Base-by-base conservation (phyloP, 2,797 vertebrate genomes). In the Anabacerthia variegaticeps region DNA sequence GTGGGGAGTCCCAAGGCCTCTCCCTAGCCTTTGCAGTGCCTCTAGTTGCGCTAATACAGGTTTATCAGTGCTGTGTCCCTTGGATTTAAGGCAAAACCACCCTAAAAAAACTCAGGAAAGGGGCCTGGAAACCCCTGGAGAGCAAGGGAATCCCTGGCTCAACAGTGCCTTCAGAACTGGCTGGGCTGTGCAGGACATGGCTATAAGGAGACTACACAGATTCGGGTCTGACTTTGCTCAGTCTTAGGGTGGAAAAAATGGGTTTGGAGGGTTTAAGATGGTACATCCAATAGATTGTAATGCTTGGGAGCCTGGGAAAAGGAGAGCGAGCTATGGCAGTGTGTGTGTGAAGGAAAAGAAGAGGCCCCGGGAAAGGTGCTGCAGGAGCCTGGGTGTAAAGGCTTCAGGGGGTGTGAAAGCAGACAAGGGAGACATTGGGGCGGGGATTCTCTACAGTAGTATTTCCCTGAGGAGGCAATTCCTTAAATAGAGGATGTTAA, bases 371-470 rank as follows among this genome's bases (percentile, higher is more conserved):
- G 2, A 3, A 4, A 18, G 30, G 15, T 39, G 72, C 75, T 83
- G 51, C 8, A 37, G 82, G 66, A 76, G 39, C 32, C 26, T 19
- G 2, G n/a, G 1, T 13, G n/a, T 17, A 11, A 62, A 71, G 58
- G 43, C 16, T 55, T 27, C 10, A 54, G 39, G 18, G 19, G 16
- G 1, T 41, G 56, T 46, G 30, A 7, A 36, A 37, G 58, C 9
- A 48, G 23, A 13, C 6, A 2, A 7, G 23, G 28, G 19, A 4
- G 4, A 4, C 13, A 23, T 6, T 3, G 27, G 61, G 22, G 10
- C 12, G 4, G 5, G 30, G 36, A 4, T 28, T 54, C 22, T 5
- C 10, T 3, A 7, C 19, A 28, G 0, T 0, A 10, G 6, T 3
- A 8, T 30, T 11, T 37, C 41, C 46, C 8, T 8, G 20, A 51